Conservation (phyloP, 2,888 invertebrate species). For the Xylota segnis region DNA sequence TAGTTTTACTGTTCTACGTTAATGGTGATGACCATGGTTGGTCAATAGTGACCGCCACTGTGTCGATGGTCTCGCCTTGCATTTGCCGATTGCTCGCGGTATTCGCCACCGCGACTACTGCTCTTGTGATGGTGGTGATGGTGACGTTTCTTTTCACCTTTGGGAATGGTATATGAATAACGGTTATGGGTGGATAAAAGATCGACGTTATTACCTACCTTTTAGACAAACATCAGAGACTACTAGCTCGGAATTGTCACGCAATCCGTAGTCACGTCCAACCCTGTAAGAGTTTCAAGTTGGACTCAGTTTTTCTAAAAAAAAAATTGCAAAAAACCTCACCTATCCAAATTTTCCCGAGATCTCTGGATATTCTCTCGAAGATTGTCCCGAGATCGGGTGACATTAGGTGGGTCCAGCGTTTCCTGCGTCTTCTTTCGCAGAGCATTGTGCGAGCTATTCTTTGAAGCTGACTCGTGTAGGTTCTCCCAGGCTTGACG, state of each 20-base stretch:
- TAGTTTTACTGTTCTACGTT: constrained; percentile 83
- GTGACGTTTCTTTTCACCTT: constrained; percentile 84
- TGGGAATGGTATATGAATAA: constrained; percentile 8
- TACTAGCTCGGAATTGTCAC: constrained; percentile 91
- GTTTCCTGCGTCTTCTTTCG: constrained; percentile 88
- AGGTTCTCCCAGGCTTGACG: constrained; percentile 97
- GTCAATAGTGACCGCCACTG: constrained; percentile 84
- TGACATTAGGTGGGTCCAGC: constrained; percentile 87
- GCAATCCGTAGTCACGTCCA: constrained; percentile 85
- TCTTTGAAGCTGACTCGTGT: constrained; percentile 90
- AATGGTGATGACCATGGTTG: constrained; percentile 84
- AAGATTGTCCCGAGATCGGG: constrained; percentile 83
- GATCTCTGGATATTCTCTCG: constrained; percentile 84
- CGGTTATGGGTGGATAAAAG: constrained; percentile 11
- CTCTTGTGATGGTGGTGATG: constrained; percentile 84
- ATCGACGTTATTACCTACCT: constrained; percentile 78
- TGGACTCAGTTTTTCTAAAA: neutral
- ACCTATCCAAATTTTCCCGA: constrained; percentile 84
- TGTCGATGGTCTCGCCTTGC: constrained; percentile 84
- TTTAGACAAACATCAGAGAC: constrained; percentile 87
- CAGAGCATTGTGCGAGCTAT: constrained; percentile 86
- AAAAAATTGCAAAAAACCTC: constrained; percentile 23
- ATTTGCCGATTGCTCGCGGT: constrained; percentile 82
- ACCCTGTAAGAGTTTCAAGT: constrained; percentile 77
- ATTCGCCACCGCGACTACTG: constrained; percentile 83